Evolutionary conservation across 1,140 invertebrate genomes (phyloP), one percentile per base, ranked within the genome.

Genomic region (Eupeodes corollae): DNA sequence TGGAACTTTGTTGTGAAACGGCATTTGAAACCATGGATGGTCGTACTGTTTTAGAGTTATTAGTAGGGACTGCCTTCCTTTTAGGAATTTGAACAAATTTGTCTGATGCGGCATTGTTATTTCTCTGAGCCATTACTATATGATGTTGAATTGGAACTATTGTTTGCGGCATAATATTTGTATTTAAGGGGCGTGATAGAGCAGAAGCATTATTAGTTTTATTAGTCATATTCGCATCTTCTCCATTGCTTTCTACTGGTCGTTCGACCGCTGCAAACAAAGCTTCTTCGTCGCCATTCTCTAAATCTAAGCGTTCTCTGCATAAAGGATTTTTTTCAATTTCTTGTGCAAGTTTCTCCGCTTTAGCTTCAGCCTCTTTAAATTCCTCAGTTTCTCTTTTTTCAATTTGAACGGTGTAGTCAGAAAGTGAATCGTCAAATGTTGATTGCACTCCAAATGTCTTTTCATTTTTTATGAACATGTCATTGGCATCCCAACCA

Each of bases 401-500:
- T 60, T 91, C 83, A 55, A 93, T 66, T 44, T 78, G 83, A 49
- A 88, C 77, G n/a, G 92, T 96, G 57, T 96, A 96, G 19, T 86
- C 86, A 14, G 77, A 73, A 49, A 95, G 70, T 40, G 80, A 84
- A 52, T 89, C 82, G 67, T 91, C 88, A 68, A 89, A 95, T 6
- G 85, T 88, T 49, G 88, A 86, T 55, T 82, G 81, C 10, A 95
- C 87, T 47, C 90, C 88, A 68, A 92, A 94, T 45, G 84, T 70
- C 71, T 87, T 80, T 69, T 91, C 89, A 72, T 96, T 95, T 63
- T 84, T 90, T 43, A 81, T 75, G 70, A 96, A 96, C 92, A 96
- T 96, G 52, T 96, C 91, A 66, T 88, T 80, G 1, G 83, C 82
- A 75, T 92, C 88, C 92, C 92, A 96, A 48, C 92, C 92, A 76